Base-by-base conservation (phyloP, 2,797 vertebrate species). In the Erithacus rubecula region DNA sequence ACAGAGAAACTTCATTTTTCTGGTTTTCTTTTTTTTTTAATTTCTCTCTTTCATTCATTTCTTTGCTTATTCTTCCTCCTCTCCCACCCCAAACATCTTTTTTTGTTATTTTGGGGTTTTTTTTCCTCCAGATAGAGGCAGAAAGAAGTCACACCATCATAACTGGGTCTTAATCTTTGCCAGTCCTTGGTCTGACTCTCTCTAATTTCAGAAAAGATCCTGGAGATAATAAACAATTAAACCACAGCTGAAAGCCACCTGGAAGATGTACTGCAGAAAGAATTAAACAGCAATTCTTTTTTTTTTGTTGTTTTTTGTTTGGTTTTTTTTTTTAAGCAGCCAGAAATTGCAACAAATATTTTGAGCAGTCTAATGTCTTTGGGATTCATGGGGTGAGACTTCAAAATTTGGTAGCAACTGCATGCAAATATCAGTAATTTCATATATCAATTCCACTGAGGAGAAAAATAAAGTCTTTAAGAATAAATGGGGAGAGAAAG, bases 401-500 rank as follows among this genome's bases (percentile, higher is more conserved):
- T 44, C 29, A 4, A 20, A 62, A 68, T 62, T n/a, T 78, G 82
- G 58, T 68, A 62, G 58, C 51, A 75, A 55, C 24, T 70, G 67
- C 60, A 74, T 43, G 85, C 22, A 92, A 88, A 60, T 51, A 90
- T 34, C 43, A 81, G 15, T 62, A 69, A 44, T 39, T 88, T 80
- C 11, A 3, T 47, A 74, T 8, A 70, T 63, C 14, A 65, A 34
- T 63, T 79, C 59, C 87, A 79, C 19, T 15, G 30, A 55, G 79
- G n/a, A 77, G n/a, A 62, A 71, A 78, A 81, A 52, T 3, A 55
- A 64, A 60, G 34, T 10, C 53, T 51, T 51, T 27, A 81, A 90
- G 91, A 95, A 79, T n/a, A 93, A 94, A 79, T 17, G 56, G n/a
- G 6, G n/a, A 90, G 43, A 86, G 65, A 92, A 93, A 79, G 79